Base-by-base conservation (phyloP, 2,888 invertebrate genomes). In the Chrysolina oricalcia region DNA sequence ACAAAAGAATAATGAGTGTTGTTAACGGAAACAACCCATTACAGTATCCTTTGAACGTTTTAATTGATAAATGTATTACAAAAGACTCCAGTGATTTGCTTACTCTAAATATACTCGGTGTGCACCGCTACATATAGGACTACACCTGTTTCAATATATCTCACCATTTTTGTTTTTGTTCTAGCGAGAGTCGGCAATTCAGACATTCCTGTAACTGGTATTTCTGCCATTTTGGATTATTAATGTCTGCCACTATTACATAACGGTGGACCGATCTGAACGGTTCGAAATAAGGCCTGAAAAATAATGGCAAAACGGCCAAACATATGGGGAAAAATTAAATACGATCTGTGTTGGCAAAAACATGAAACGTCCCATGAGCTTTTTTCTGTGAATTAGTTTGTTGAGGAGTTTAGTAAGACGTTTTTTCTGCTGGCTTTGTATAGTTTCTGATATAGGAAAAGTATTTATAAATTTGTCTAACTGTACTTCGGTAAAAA, bases 101-200 rank as follows among this genome's bases (percentile, higher is more conserved):
- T 64, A 13, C 23, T 75, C 72, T 75, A 72, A 72, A 75, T 72
- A 75, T 50, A 74, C 63, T 40, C 35, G 21, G 50, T 56, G 35
- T 59, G 46, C 65, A 23, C 41, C 23, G 67, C 53, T 72, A 72
- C 72, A 66, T 72, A 75, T 50, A 72, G 69, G 46, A 66, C 72
- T 72, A 75, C 75, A 75, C 75, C 75, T 75, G 75, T 72, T 74
- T 68, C 70, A 65, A 72, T 75, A 75, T 75, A 75, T 75, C 59
- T 71, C 69, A 64, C 40, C 40, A 56, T 43, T 50, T 66, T 68
- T 72, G 48, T 40, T 63, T 68, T 69, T 70, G 68, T 48, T 13
- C 13, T 67, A 56, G 35, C 23, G 17, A 10, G n/a, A 19, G 66
- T 46, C 27, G 21, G 43, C 11, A 15, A 66, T 23, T 66, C 66